Base-by-base conservation (phyloP, 2,113 vertebrate species). In the Colaptes auratus region DNA sequence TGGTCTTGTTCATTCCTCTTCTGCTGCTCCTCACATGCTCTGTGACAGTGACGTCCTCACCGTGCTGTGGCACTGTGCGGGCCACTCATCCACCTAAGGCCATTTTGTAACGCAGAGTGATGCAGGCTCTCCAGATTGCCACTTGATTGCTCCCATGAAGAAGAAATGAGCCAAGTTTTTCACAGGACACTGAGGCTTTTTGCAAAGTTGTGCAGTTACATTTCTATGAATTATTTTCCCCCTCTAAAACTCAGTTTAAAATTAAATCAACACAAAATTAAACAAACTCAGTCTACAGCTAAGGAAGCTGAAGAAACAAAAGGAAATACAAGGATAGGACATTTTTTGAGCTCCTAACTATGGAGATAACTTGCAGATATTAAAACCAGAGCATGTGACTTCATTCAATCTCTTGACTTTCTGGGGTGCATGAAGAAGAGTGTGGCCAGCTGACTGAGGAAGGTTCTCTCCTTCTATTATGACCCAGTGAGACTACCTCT, bases 31-130 rank as follows among this genome's bases (percentile, higher is more conserved):
- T 61, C 56, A 8, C 10, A 0, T n/a, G 4, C 9, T 13, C 3
- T 4, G 65, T 33, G 9, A 3, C 0, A 1, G 8, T 55, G 66
- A 11, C 12, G 10, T 67, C 58, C 53, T 39, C 3, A 0, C 10
- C 2, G 7, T 6, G n/a, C 12, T 20, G 83, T 25, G 70, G 50
- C 69, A 6, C 10, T 1, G 1, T 23, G 59, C 50, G 75, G 53
- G 80, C 35, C 71, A 5, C 65, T 61, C 35, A 20, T 1, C 14
- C 28, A 9, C 71, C 6, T 5, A 5, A 61, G 35, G 35, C 59
- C 2, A 1, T 24, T 66, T 15, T 50, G 21, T 24, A 20, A 14
- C 55, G 63, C 58, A 3, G 7, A 36, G 81, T 46, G 77, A 23
- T 6, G 1, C 77, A 27, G 58, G 39, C 50, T 69, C 39, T 44